Conservation (phyloP, 2,113 vertebrate species). For the Hiodon alosoides region DNA sequence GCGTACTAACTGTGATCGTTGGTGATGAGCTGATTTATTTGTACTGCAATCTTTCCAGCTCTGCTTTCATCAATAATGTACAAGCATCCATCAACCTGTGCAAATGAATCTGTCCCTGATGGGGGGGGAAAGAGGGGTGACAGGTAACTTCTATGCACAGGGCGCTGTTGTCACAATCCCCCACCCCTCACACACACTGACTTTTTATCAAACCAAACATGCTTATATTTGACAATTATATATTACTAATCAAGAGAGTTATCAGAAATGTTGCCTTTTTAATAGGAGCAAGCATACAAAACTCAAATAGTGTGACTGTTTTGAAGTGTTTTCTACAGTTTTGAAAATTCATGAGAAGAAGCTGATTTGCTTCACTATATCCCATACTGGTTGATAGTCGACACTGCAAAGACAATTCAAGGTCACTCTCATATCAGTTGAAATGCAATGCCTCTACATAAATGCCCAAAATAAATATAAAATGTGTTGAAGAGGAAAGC, state of each 20-base stretch:
- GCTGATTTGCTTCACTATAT: background rate
- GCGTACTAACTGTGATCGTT: conserved; percentile 28
- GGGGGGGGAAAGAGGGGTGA: conserved; percentile 39
- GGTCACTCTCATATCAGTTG: conserved; percentile 26
- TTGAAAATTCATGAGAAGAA: background rate
- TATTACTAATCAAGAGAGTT: too few species aligned
- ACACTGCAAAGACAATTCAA: conserved; percentile 23
- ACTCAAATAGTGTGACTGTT: background rate
- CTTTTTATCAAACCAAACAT: background rate
- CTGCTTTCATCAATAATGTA: conserved; percentile 54
- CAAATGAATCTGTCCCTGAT: conserved; percentile 52
- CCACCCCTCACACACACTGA: background rate
- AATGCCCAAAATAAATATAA: too few species aligned
- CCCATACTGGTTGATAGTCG: background rate
- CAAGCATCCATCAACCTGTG: conserved; percentile 56
- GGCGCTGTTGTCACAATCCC: background rate
- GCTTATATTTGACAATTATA: background rate
- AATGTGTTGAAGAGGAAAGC: too few species aligned
- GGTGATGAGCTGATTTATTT: conserved; percentile 49
- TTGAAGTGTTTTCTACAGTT: background rate
- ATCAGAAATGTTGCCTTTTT: too few species aligned
- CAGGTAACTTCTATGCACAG: conserved; percentile 22
- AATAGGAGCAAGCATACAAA: background rate
- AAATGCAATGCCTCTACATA: background rate
- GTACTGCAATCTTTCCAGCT: conserved; percentile 46